Evolutionary conservation across 2,888 invertebrate genomes (phyloP), one percentile per base, ranked within the genome.

Genomic region (Stenodema calcarata): DNA sequence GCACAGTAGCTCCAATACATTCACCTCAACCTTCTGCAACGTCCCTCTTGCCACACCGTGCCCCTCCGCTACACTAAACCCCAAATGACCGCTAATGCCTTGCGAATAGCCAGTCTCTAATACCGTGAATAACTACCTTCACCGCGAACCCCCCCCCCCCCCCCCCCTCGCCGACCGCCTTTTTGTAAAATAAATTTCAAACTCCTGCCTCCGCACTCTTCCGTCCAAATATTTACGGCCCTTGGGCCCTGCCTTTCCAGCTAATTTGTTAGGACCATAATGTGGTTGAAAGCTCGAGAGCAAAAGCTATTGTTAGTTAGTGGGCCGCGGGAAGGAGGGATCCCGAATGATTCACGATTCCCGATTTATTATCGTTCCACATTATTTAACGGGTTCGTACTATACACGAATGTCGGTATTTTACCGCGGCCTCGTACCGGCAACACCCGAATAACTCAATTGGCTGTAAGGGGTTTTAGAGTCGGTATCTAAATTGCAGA

Each of bases 181-280:
- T 78, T 76, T 78, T 23, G 78, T 44, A 44, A 44, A 78, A 78
- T 78, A 78, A 78, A 78, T 41, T 78, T 78, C 78, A 78, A 41
- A 42, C 9, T 23, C 73, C 35, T 9, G 18, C 54, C 27, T 44
- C 23, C 78, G 78, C 78, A 78, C 42, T 78, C 78, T 78, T 78
- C 78, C 78, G 44, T 78, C 78, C 78, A 78, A 78, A 78, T 78
- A 78, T 78, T 78, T 78, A 78, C 78, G 78, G 78, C 78, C 35
- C 35, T 18, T 35, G 23, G n/a, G 69, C 7, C 70, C 27, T n/a
- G 50, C 50, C 42, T 41, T 76, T 78, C 42, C 78, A 44, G 42
- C 78, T 78, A 78, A 78, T 78, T 78, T 78, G 78, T 78, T 44
- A 44, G 78, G 78, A 23, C 78, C 78, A 78, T 78, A 78, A 78